phyloP scores from a whole-genome alignment of 1,140 invertebrate genomes.

The Choristoneura fumiferana region DNA sequence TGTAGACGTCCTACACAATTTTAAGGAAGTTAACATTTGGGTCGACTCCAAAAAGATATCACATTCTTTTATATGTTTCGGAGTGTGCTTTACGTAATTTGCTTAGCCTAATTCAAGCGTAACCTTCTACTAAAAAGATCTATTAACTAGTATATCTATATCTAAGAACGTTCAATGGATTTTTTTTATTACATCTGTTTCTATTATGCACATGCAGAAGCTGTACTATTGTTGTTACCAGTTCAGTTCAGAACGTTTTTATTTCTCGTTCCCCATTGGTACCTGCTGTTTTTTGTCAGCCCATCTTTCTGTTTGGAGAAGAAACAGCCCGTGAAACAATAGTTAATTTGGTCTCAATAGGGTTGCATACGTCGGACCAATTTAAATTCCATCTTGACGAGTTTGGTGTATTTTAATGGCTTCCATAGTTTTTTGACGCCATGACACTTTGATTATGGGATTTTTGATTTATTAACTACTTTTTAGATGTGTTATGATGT shows the following conservation, averaged over 20 bases:
- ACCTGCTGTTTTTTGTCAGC: slow-evolving; percentile 70
- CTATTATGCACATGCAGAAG: no score
- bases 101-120: no score
- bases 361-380: slow-evolving; percentile 45
- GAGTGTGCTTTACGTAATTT: no score
- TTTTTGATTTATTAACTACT: slow-evolving; percentile 37
- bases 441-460: slow-evolving; percentile 30
- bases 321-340: slow-evolving; percentile 65
- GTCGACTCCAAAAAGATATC: not conserved
- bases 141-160: no score
- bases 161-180: no score
- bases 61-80: no score
- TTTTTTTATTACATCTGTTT: no score
- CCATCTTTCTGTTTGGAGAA: slow-evolving; percentile 52
- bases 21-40: slow-evolving; percentile 5
- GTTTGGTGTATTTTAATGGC: slow-evolving; percentile 33
- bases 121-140: no score
- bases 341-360: slow-evolving; percentile 51
- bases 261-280: slow-evolving; percentile 19
- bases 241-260: slow-evolving; percentile 8
- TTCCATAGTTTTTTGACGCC: slow-evolving; percentile 28
- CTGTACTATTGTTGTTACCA: not conserved
- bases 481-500: slow-evolving; percentile 27
- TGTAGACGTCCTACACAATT: slow-evolving; percentile 6
- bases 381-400: slow-evolving; percentile 57